These are phyloP conservation scores for Archegozetes longisetosus DNA, from an alignment of 1,140 invertebrate species.

Conservation along the genomic window DNA sequence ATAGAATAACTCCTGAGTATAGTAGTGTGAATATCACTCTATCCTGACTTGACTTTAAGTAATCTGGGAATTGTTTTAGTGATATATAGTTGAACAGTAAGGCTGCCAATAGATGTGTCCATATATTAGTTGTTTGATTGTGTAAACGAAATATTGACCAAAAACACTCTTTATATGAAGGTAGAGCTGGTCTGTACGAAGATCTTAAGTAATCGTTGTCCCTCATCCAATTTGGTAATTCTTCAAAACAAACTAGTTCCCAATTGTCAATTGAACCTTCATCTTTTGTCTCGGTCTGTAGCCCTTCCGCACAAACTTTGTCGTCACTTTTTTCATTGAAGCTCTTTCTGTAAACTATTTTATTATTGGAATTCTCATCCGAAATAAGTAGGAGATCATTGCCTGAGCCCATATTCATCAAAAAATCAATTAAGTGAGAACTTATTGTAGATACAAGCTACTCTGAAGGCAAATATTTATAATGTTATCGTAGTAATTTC, in stretches of 20 bases:
- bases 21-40: constrained; percentile 81
- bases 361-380: neutral
- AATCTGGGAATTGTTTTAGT: constrained; percentile 36
- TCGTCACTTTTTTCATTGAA: neutral
- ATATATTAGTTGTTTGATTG: constrained; percentile 90
- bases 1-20: constrained; percentile 91
- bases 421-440: too few species aligned
- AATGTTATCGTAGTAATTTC: too few species aligned
- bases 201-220: constrained; percentile 94
- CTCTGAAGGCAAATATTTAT: too few species aligned
- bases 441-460: too few species aligned
- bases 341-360: neutral
- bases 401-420: too few species aligned
- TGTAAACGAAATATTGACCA: constrained; percentile 85
- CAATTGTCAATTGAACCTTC: neutral
- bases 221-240: constrained; percentile 82
- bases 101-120: constrained; percentile 62
- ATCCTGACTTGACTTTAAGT: constrained; percentile 33
- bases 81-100: constrained; percentile 54
- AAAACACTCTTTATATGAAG: constrained; percentile 88
- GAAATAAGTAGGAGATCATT: neutral
- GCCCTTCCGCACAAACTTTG: neutral
- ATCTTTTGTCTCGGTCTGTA: neutral
- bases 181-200: constrained; percentile 85
- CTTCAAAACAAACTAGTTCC: constrained; percentile 27